Conservation (phyloP, 2,888 invertebrate genomes). For the Parascotia fuliginaria region DNA sequence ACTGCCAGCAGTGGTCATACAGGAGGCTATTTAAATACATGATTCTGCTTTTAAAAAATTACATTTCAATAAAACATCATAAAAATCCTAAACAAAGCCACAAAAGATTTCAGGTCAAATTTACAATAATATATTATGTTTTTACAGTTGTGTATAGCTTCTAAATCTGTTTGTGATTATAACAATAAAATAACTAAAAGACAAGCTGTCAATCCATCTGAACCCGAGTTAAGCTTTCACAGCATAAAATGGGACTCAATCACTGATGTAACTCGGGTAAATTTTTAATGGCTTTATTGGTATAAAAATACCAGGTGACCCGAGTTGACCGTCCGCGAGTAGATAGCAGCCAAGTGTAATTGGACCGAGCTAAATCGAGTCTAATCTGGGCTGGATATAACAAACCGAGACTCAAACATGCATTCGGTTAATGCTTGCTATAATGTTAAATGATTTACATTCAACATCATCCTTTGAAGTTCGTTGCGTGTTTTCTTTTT, state of each 20-base stretch:
- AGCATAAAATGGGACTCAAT: conserved; percentile 13
- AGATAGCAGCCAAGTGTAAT: conserved; percentile 30
- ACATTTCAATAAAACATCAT: too few relatives aligned
- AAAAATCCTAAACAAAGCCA: too few relatives aligned
- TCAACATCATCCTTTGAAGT: too few relatives aligned
- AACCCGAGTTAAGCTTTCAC: not conserved
- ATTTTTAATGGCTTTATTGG: conserved; percentile 34
- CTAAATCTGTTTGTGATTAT: too few relatives aligned
- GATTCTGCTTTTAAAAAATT: too few relatives aligned
- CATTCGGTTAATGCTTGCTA: not conserved
- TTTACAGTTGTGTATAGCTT: too few relatives aligned
- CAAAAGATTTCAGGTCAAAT: too few relatives aligned
- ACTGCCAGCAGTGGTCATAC: too few relatives aligned
- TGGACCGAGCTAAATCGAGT: conserved; percentile 20
- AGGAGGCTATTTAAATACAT: too few relatives aligned
- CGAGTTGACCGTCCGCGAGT: conserved; percentile 13
- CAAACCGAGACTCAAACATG: conserved; percentile 19
- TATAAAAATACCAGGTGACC: conserved; percentile 42
- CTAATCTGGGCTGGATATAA: conserved; percentile 27
- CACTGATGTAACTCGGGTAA: conserved; percentile 23
- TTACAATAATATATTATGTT: too few relatives aligned
- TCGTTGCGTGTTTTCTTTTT: too few relatives aligned
- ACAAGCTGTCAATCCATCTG: not conserved
- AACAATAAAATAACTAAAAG: not conserved
- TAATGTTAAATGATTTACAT: not conserved